A percentile compares a stretch with the other conserved stretches of the same genome.
Conservation (phyloP, 2,113 vertebrate genomes). For the Pleuronectes platessa region DNA sequence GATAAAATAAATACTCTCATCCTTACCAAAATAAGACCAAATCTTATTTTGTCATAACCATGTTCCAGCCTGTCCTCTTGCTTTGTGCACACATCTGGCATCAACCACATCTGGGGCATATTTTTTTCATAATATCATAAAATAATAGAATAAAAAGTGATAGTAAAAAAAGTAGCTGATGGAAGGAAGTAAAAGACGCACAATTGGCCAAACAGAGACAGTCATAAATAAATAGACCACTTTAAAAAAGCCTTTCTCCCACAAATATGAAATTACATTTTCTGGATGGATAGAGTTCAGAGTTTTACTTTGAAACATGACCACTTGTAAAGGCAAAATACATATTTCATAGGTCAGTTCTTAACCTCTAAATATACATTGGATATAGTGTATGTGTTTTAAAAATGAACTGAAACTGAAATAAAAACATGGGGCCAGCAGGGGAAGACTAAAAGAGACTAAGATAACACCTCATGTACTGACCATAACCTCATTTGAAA, state of each 20-base stretch:
- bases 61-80: too few relatives aligned
- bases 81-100: too few relatives aligned
- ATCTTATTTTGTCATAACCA: too few relatives aligned
- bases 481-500: constrained; percentile 4
- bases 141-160: too few relatives aligned
- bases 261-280: neutral
- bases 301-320: neutral
- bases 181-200: too few relatives aligned
- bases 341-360: neutral
- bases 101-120: too few relatives aligned
- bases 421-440: constrained; percentile 8
- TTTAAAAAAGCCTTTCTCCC: neutral
- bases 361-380: neutral
- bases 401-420: constrained; percentile 14
- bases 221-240: neutral
- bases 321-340: neutral
- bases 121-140: too few relatives aligned
- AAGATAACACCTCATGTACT: neutral
- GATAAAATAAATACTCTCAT: too few relatives aligned
- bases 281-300: neutral
- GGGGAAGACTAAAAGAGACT: neutral
- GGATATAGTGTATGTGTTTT: neutral
- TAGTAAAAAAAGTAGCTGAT: too few relatives aligned
- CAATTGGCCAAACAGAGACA: neutral
- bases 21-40: too few relatives aligned